Conservation (phyloP, 1,140 invertebrate species). For the Varroa destructor region DNA sequence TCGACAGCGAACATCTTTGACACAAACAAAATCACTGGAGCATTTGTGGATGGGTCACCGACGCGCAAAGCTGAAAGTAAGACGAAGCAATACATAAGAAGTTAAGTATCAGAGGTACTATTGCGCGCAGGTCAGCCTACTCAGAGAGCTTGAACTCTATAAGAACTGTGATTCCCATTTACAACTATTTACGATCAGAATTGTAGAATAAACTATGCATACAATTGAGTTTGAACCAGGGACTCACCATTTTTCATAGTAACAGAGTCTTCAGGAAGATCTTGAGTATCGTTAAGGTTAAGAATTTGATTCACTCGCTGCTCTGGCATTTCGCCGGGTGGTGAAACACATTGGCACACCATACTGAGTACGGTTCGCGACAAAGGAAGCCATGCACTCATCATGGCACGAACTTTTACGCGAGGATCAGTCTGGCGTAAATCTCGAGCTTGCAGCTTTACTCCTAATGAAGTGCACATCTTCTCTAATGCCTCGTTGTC, state of each 20-base stretch:
- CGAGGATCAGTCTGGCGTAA: conserved; percentile 60
- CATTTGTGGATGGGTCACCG: conserved; percentile 51
- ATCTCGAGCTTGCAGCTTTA: conserved; percentile 63
- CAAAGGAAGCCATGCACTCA: conserved; percentile 76
- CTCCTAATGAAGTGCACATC: conserved; percentile 64
- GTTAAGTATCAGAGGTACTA: background rate
- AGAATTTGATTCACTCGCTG: conserved; percentile 15
- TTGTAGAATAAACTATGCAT: no score
- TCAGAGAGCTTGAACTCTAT: no score
- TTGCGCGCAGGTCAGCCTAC: background rate
- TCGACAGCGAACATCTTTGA: conserved; percentile 78
- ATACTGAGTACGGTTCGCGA: conserved; percentile 56
- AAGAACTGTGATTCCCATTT: no score
- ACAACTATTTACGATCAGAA: no score
- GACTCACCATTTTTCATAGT: conserved; percentile 50
- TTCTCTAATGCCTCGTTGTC: conserved; percentile 66
- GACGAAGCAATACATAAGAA: conserved; percentile 3
- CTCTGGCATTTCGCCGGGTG: background rate
- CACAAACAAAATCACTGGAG: conserved; percentile 72
- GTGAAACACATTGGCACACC: conserved; percentile 20
- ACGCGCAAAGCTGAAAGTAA: conserved; percentile 49
- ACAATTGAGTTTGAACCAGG: background rate
- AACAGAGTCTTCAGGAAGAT: conserved; percentile 56
- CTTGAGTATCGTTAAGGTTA: conserved; percentile 40
- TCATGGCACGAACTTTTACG: conserved; percentile 62